phyloP scores from a whole-genome alignment of 2,888 invertebrate genomes.

The Andrena fulva region DNA sequence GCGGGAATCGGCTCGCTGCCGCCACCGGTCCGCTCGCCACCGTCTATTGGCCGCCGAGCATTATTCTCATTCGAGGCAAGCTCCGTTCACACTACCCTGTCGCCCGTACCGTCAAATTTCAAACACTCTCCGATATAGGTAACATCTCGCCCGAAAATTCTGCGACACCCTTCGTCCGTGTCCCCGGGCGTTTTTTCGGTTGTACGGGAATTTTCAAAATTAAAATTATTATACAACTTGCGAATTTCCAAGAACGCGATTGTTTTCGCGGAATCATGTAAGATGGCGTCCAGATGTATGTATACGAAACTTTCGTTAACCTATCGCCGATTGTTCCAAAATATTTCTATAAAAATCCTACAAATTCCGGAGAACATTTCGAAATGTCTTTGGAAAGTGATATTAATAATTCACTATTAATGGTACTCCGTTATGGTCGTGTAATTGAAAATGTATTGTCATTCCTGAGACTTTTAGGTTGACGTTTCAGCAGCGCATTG shows the following conservation, averaged over 20 bases:
- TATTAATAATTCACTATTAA: not conserved
- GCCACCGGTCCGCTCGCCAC: conserved; percentile 32
- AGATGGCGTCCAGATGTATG: not conserved
- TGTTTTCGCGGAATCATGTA: not conserved
- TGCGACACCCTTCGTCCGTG: too few species aligned
- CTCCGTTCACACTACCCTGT: conserved; percentile 41
- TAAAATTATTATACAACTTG: not conserved
- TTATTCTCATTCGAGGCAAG: conserved; percentile 7
- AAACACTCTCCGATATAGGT: not conserved
- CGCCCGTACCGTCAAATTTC: not conserved
- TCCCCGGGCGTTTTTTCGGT: not conserved
- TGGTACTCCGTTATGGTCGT: not conserved
- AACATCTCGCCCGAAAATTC: not conserved
- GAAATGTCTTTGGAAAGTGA: not conserved
- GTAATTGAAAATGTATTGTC: not conserved
- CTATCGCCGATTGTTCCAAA: not conserved
- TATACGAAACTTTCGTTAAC: not conserved
- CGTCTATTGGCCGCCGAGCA: conserved; percentile 45
- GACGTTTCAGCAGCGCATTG: not conserved
- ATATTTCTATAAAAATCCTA: not conserved
- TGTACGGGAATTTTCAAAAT: not conserved
- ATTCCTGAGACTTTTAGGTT: not conserved
- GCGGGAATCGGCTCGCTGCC: conserved; percentile 66
- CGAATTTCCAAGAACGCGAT: not conserved
- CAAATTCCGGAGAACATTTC: too few species aligned